Evolutionary conservation across 2,797 vertebrate genomes (phyloP), one percentile per base, ranked within the genome.

Genomic region (Cyprinella venusta): DNA sequence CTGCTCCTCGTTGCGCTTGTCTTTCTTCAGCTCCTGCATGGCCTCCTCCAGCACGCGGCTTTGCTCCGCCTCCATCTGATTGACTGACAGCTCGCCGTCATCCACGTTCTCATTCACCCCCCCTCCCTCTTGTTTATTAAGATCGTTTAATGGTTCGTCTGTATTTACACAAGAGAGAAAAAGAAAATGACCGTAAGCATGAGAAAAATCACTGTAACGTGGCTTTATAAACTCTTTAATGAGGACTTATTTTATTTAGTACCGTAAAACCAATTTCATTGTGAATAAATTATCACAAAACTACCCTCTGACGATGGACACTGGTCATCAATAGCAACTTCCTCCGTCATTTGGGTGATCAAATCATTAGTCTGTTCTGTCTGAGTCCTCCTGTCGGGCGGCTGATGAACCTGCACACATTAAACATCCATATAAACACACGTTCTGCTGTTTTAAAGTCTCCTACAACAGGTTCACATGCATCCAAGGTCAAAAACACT

Each of bases 321-420:
- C 70, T 92, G 91, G 76, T 95, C 91, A 89, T 98, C 97, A 87
- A 99, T 97, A 85, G 93, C 91, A 89, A 95, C 93, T 89, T 99
- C 97, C 30, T 97, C 97, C 40, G 96, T 90, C 92, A 99, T 92
- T n/a, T 96, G 96, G 85, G 90, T 93, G 82, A 99, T 91, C 71
- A 99, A 91, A 90, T 97, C 96, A 89, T 96, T 95, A 8, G 94
- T 90, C 90, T 96, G 94, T 91, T 99, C 96, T 12, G 92, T 92
- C 85, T 96, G 95, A 77, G 95, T 97, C 91, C 96, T 95, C 70
- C 85, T 91, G 81, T 97, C 95, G 59, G 96, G 94, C 85, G 94
- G 92, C 16, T 92, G 94, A 83, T 96, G 91, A 56, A 93, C 91
- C 98, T 99, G 90, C n/a, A 88, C 36, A 89, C 8, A 86, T 72